Conservation (phyloP, 2,888 invertebrate species). For the Drosophila emarginata region DNA sequence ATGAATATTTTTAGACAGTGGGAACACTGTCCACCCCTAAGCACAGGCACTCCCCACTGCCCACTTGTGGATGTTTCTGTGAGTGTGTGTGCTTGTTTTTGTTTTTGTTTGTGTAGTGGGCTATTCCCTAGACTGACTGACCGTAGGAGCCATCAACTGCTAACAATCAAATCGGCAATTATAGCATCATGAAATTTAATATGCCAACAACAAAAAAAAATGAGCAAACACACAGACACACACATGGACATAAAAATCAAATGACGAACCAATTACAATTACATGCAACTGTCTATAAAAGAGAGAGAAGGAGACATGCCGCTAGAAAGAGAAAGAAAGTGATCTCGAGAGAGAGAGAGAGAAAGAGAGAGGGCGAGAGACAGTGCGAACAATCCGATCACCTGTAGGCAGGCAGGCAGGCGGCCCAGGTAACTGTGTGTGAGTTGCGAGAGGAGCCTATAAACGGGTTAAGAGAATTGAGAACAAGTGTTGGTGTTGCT, state of each 20-base stretch:
- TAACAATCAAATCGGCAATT: conserved; percentile 61
- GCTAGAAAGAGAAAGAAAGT: not conserved
- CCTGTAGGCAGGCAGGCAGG: conserved; percentile 4
- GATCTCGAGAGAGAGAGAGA: not conserved
- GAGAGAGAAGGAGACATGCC: conserved; percentile 20
- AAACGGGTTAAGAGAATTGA: conserved; percentile 74
- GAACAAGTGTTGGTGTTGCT: conserved; percentile 60
- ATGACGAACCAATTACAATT: conserved; percentile 54
- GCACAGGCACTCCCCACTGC: too few species aligned
- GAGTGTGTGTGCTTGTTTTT: too few species aligned
- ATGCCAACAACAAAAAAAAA: conserved; percentile 52
- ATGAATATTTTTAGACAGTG: too few species aligned
- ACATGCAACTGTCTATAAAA: conserved; percentile 62
- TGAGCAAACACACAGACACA: conserved; percentile 10
- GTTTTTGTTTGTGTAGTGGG: not conserved
- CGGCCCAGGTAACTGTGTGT: conserved; percentile 28
- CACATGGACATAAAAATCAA: conserved; percentile 37
- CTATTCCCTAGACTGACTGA: conserved; percentile 12
- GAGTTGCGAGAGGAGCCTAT: conserved; percentile 40
- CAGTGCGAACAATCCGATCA: not conserved
- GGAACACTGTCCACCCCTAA: too few species aligned
- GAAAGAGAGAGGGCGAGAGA: not conserved
- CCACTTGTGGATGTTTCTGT: too few species aligned
- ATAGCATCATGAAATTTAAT: conserved; percentile 73
- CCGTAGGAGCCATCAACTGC: conserved; percentile 36